Evolutionary conservation across 2,797 vertebrate species (phyloP), one percentile per base, ranked within the genome.

Genomic region (Rostrhamus sociabilis): DNA sequence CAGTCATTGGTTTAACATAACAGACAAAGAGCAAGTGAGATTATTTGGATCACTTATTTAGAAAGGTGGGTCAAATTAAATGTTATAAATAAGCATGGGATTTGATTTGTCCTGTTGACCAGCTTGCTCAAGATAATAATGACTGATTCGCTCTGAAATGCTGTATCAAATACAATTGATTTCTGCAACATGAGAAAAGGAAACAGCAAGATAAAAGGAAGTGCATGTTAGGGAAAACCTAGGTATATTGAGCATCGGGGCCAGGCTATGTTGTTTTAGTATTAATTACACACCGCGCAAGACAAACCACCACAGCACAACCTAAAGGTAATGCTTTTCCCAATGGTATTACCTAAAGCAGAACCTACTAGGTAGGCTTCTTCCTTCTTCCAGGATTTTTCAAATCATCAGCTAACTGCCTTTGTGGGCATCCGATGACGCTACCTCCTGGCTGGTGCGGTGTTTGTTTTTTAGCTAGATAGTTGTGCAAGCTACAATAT

Each of bases 391-490:
- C 55, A 47, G n/a, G 21, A 32, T 40, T 64, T 95, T 81, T 84
- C 2, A 83, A 94, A 76, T 50, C 64, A 66, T 4, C 47, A 68
- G 32, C 53, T 62, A 86, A 47, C 27, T 3, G 14, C 31, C 56
- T 89, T 58, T 80, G 69, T 26, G 32, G 50, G 26, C 68, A 80
- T 27, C 29, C 0, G 0, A 63, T 69, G 85, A 63, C 11, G 8
- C 47, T 73, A 69, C 12, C 26, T 94, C 62, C 83, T 76, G 26
- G 63, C 74, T 79, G 48, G 36, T 8, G 10, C 0, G 0, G 15
- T 75, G 73, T 87, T 91, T 95, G 86, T 92, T 89, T 93, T 91
- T 83, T 16, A 91, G 90, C 52, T 73, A 87, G 85, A 68, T 26
- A 92, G 58, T 45, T 2, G 1, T 29, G 64, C 68, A 59, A 5